Evolutionary conservation across 2,888 invertebrate species (phyloP).

Genomic region (Deilephila porcellus): DNA sequence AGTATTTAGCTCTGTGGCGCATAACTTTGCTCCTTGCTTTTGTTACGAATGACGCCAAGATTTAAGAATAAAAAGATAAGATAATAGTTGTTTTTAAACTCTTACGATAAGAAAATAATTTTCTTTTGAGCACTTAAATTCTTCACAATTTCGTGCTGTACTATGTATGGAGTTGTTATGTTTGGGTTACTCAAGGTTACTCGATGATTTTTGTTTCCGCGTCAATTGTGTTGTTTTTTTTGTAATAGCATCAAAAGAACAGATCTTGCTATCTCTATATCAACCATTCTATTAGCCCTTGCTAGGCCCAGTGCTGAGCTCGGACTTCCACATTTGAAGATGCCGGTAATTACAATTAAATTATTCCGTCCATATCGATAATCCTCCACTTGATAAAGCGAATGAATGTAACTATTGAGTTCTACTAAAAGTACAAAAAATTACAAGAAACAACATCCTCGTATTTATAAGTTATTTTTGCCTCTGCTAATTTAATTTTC

Average conservation of each 20-base stretch:
- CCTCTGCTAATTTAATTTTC: no score
- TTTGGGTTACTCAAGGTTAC: not conserved
- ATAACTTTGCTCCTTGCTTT: not conserved
- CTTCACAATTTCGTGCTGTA: not conserved
- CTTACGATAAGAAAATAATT: not conserved
- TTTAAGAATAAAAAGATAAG: not conserved
- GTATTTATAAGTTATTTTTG: no score
- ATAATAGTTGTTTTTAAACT: constrained; percentile 1
- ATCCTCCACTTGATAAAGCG: no score
- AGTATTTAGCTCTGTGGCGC: not conserved
- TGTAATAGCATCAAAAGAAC: not conserved
- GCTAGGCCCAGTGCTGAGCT: no score
- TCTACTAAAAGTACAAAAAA: no score
- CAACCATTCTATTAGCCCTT: no score
- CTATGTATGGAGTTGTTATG: not conserved
- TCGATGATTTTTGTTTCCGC: not conserved
- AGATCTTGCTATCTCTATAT: not conserved
- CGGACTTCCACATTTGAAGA: no score
- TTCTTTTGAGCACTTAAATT: not conserved
- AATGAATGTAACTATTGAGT: no score
- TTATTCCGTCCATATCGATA: no score
- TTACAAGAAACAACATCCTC: no score
- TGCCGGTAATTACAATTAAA: no score
- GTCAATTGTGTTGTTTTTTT: not conserved
- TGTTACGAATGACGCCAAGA: not conserved